Percentiles rank a stretch among this genome's conserved stretches.
phyloP scores from a whole-genome alignment of 2,888 invertebrate species.

The Hirtodrosophila confusa region DNA sequence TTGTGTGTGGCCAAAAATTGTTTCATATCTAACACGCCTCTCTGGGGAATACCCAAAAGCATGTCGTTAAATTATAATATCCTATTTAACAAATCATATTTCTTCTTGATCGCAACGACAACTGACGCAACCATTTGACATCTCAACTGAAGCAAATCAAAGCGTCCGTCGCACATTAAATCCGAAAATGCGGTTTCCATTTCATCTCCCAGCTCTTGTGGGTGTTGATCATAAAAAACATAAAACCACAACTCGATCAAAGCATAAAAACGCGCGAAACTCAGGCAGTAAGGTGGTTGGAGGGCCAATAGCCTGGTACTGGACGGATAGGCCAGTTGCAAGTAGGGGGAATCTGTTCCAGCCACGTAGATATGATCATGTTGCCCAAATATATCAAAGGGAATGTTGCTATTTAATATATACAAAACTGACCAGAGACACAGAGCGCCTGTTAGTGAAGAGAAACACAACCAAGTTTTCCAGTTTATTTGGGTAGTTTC shows the following conservation, averaged over 20 bases:
- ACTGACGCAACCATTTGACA: conserved; percentile 66
- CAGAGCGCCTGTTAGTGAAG: too few relatives aligned
- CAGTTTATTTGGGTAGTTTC: too few relatives aligned
- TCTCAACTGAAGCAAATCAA: conserved; percentile 20
- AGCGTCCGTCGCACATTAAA: conserved; percentile 45
- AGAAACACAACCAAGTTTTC: too few relatives aligned
- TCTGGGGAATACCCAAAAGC: conserved; percentile 61
- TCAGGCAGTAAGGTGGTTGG: too few relatives aligned
- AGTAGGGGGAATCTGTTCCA: too few relatives aligned
- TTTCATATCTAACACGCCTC: conserved; percentile 22
- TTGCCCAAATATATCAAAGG: too few relatives aligned
- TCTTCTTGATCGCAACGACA: conserved; percentile 56
- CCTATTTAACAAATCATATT: conserved; percentile 72
- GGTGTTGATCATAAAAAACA: conserved; percentile 37
- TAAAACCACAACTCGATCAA: neutral
- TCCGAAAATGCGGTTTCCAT: conserved; percentile 46
- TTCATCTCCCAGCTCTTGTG: conserved; percentile 11
- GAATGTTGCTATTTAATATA: too few relatives aligned
- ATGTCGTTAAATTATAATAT: conserved; percentile 70
- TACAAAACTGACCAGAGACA: too few relatives aligned
- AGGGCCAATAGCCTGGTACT: too few relatives aligned
- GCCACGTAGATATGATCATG: too few relatives aligned
- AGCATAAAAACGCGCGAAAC: too few relatives aligned
- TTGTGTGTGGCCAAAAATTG: conserved; percentile 53
- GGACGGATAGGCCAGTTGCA: too few relatives aligned